Base-by-base conservation (phyloP, 2,797 vertebrate species). In the Melanotaenia maccullochi region DNA sequence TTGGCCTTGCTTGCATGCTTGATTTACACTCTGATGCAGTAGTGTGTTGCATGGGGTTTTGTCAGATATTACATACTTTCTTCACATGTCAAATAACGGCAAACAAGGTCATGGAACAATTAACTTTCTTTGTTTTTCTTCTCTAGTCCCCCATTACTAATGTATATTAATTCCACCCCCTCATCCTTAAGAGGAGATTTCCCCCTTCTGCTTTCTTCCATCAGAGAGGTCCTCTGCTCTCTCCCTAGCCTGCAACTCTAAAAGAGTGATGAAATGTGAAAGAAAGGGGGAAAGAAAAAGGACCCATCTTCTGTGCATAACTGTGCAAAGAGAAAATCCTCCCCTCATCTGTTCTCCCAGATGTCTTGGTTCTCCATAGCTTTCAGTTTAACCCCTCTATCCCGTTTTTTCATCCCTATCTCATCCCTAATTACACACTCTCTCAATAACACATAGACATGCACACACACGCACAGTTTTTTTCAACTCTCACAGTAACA, bases 111-210 rank as follows among this genome's bases (percentile, higher is more conserved):
- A 79, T 47, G 40, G 60, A 55, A 84, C 81, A 86, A 83, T 87
- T 85, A 86, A 81, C 79, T 88, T 74, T 78, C 79, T 87, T 87
- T 88, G 75, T 83, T 87, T 78, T 84, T 54, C 56, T 71, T 54
- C 55, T 44, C 75, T 75, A 24, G 59, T 68, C 68, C 75, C 38
- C 65, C 30, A 54, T 84, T 87, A 80, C 72, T 61, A 78, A 80
- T 84, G 75, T 83, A 82, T 85, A 91, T 90, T 88, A 85, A 87
- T 88, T 90, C 90, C 86, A 83, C 78, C 89, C 79, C 76, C 80
- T 90, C 79, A 81, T 74, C 78, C 61, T 83, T 71, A 82, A 81
- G 74, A 86, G 87, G 85, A 83, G 80, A 86, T 89, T 82, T 71
- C 68, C 2, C 20, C 20, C 44, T 7, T 9, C 20, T 55, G 52